These are phyloP conservation scores for Mixornis gularis DNA, from an alignment of 2,113 vertebrate species.

Conservation along the genomic window DNA sequence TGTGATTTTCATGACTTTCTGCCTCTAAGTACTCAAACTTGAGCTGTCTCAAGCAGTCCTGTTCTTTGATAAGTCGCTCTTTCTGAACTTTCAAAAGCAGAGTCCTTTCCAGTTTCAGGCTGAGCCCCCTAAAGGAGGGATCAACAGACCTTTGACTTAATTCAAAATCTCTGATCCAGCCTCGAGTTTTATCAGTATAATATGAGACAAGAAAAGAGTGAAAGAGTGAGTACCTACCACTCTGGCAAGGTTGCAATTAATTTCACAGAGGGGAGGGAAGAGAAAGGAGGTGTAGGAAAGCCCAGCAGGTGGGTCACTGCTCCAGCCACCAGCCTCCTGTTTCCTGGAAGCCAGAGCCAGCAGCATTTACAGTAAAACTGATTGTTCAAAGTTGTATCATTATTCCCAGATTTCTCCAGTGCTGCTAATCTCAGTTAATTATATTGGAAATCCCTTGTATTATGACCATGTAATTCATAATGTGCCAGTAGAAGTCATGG, in stretches of 20 bases:
- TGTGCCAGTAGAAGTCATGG: constrained; percentile 61
- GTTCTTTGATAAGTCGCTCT: not conserved
- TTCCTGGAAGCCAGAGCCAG: constrained; percentile 55
- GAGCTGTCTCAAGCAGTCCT: not conserved
- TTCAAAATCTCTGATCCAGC: not conserved
- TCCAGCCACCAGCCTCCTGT: not conserved
- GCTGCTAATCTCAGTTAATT: constrained; percentile 67
- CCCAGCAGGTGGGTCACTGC: not conserved
- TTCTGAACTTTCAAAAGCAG: not conserved
- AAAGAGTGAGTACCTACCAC: not conserved
- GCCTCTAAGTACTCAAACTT: not conserved
- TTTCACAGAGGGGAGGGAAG: not conserved
- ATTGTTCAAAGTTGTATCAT: constrained; percentile 53
- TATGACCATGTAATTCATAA: constrained; percentile 64
- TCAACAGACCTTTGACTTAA: not conserved
- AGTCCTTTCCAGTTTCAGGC: not conserved
- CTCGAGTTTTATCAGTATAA: not conserved
- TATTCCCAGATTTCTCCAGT: constrained; percentile 63
- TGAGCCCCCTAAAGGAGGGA: not conserved
- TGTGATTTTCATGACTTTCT: not conserved
- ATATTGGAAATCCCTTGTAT: constrained; percentile 67
- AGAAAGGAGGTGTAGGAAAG: not conserved
- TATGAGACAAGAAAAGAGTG: not conserved
- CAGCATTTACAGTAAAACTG: constrained; percentile 63
- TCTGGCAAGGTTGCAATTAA: constrained; percentile 4